Percentiles rank a stretch among this genome's conserved stretches.
Evolutionary conservation across 2,797 vertebrate genomes (phyloP).

Genomic region (Scolopax rusticola): DNA sequence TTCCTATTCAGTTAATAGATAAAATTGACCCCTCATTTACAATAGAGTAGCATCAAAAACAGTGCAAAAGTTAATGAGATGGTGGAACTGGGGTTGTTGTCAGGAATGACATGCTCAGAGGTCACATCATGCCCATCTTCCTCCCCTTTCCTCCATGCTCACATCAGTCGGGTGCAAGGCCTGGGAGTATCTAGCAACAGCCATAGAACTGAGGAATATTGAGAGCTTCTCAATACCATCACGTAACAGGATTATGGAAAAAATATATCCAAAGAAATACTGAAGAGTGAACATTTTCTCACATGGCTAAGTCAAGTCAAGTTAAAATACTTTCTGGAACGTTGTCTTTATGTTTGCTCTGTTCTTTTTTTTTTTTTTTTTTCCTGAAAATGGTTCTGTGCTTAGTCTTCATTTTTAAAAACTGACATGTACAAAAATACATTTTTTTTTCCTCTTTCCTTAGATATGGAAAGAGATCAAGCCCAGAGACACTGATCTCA

Average conservation of each 20-base stretch:
- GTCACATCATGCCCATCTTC: not conserved
- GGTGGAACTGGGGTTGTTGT: not conserved
- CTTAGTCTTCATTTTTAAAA: not conserved
- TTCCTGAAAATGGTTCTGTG: not conserved
- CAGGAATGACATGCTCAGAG: not conserved
- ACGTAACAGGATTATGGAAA: not conserved
- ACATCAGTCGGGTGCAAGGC: not conserved
- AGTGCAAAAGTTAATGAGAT: not conserved
- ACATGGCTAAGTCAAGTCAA: not conserved
- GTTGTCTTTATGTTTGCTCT: not conserved
- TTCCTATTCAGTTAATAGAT: not conserved
- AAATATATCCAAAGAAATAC: not conserved
- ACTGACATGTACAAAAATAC: not conserved
- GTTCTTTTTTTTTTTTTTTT: not conserved
- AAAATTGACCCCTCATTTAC: not conserved
- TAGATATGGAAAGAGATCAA: slow-evolving; percentile 94
- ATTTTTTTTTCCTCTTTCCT: not conserved
- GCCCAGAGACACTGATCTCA: slow-evolving; percentile 87
- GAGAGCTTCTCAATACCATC: not conserved
- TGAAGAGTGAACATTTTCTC: not conserved
- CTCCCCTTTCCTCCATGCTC: not conserved
- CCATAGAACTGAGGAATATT: not conserved
- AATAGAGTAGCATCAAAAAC: not conserved
- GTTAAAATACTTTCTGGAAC: not conserved
- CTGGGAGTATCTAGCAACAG: not conserved